A percentile compares a stretch with the other conserved stretches of the same genome.
Evolutionary conservation across 1,140 invertebrate species (phyloP).

Genomic region (Eupeodes corollae): DNA sequence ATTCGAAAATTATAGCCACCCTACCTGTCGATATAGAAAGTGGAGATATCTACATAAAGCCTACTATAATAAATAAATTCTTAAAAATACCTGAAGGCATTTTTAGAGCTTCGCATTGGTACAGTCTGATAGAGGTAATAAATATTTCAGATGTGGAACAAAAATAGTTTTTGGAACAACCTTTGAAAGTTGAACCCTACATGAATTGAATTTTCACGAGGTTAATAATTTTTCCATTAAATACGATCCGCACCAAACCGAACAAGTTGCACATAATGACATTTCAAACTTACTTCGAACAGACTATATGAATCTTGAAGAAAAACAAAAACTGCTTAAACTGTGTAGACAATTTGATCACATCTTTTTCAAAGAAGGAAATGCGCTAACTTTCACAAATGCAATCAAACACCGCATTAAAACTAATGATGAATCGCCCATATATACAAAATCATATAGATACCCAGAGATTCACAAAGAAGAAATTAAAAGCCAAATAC

Average conservation of each 20-base stretch:
- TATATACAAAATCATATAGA: constrained; percentile 3
- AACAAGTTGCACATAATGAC: background rate
- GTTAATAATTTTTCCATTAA: background rate
- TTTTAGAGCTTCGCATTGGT: constrained; percentile 2
- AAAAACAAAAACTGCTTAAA: constrained; percentile 1
- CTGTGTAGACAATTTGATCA: background rate
- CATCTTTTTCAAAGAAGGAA: background rate
- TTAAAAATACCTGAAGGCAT: constrained; percentile 3
- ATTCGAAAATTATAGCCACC: constrained; percentile 1
- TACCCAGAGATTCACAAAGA: constrained; percentile 9
- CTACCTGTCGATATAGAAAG: constrained; percentile 5
- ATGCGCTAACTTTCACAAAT: background rate
- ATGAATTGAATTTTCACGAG: background rate
- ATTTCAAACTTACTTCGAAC: background rate
- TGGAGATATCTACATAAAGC: background rate
- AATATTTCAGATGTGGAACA: background rate
- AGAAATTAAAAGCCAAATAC: constrained; percentile 3
- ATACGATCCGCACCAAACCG: background rate
- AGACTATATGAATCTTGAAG: constrained; percentile 5
- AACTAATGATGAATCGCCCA: constrained; percentile 3
- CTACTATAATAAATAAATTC: background rate
- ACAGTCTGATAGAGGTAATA: constrained; percentile 1
- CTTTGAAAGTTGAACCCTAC: background rate
- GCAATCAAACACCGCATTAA: constrained; percentile 5
- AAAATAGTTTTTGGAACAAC: constrained; percentile 1